Conservation (phyloP, 2,888 invertebrate genomes). For the Thera obeliscata region DNA sequence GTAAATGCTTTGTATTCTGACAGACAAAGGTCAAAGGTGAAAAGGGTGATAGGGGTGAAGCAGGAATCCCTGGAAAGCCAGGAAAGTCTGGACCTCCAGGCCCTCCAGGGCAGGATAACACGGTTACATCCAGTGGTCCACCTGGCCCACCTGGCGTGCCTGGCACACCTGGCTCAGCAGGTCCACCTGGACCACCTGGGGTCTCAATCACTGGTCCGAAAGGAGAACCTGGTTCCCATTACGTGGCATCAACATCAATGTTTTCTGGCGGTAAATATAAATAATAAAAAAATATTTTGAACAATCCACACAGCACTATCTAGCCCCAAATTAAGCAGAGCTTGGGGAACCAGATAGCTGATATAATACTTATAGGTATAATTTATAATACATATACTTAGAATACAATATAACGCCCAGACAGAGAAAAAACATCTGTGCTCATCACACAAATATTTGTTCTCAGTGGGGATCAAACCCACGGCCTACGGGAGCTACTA, state of each 20-base stretch:
- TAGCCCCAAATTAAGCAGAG: too few relatives aligned
- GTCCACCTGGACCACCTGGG: slow-evolving; percentile 61
- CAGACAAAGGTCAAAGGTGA: slow-evolving; percentile 61
- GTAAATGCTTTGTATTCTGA: background rate
- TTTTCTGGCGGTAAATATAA: slow-evolving; percentile 11
- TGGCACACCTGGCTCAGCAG: slow-evolving; percentile 51
- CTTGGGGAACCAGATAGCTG: too few relatives aligned
- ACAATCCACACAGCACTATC: too few relatives aligned
- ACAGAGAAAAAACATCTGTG: too few relatives aligned
- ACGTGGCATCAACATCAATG: slow-evolving; percentile 3
- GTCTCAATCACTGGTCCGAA: slow-evolving; percentile 64
- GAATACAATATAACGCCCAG: too few relatives aligned
- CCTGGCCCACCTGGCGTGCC: slow-evolving; percentile 49
- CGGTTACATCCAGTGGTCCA: slow-evolving; percentile 40
- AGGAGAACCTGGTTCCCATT: slow-evolving; percentile 56
- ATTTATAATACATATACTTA: too few relatives aligned
- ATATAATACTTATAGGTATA: too few relatives aligned
- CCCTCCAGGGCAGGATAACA: slow-evolving; percentile 41
- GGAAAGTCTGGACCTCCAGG: slow-evolving; percentile 57
- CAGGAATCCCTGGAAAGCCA: slow-evolving; percentile 52
- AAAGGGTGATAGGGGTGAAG: slow-evolving; percentile 63
- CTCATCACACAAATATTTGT: too few relatives aligned
- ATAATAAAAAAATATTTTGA: too few relatives aligned
- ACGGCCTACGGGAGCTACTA: too few relatives aligned
- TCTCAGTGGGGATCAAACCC: too few relatives aligned